Base-by-base conservation (phyloP, 2,888 invertebrate species). In the Petrolisthes manimaculis region DNA sequence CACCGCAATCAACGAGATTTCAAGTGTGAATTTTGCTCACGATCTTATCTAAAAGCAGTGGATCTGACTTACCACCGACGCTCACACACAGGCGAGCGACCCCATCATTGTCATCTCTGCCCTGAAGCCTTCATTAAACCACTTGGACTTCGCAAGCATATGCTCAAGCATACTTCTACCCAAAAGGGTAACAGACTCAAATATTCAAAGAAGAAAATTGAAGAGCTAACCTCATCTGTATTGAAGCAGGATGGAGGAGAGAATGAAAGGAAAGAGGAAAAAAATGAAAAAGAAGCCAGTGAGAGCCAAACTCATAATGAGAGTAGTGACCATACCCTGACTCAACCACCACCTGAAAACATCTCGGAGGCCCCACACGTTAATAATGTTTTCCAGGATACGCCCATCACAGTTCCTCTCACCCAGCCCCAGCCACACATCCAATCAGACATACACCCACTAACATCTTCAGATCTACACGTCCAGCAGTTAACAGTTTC, bases 1-100 rank as follows among this genome's bases (percentile, higher is more conserved):
- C 89, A 89, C 56, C 89, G 89, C 53, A 85, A 89, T 78, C 85
- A 89, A 54, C 85, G 89, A 0, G 89, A 89, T 74, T 89, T 89
- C 78, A 89, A 89, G 78, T 89, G 89, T 54, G 89, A 89, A 53
- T 85, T 85, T 37, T 89, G 89, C 24, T 75, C 67, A 5, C 77
- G 85, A 37, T 83, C 89, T 4, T 89, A 86, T 54, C 77, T 89
- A 51, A 89, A 89, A 78, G 85, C 85, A 6, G 89, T 82, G 9
- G 89, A 89, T n/a, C 53, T 89, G 51, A 89, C 89, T 4, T 89
- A 89, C 37, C 89, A 89, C 77, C 82, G 89, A 37, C 77, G 89
- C n/a, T 85, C 86, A 9, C 89, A 89, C 89, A 89, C 89, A 9
- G 89, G 89, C 8, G 89, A 89, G 75, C 74, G 78, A 55, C 89